Percentiles rank a stretch among this genome's conserved stretches.
These are phyloP conservation scores for Charina bottae DNA, from an alignment of 2,113 vertebrate species.

Conservation along the genomic window DNA sequence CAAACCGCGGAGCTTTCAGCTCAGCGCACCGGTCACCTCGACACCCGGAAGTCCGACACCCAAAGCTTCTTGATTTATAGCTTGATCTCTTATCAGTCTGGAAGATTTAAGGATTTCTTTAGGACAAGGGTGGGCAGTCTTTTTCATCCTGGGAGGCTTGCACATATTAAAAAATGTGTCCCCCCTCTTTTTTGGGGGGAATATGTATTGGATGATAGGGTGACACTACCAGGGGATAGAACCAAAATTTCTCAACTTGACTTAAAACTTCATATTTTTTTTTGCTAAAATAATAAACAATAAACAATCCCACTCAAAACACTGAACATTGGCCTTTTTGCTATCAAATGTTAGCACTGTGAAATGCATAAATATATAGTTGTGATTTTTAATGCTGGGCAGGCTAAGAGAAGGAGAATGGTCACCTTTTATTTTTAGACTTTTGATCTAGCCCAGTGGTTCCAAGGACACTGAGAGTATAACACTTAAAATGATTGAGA, in stretches of 20 bases:
- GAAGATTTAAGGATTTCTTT: not conserved
- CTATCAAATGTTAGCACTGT: not conserved
- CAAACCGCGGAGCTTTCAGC: no score
- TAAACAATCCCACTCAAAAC: not conserved
- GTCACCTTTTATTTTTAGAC: constrained; percentile 21
- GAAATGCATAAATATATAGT: not conserved
- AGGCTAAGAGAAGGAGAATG: not conserved
- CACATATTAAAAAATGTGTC: not conserved
- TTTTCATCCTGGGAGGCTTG: not conserved
- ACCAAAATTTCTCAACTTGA: not conserved
- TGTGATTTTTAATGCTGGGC: not conserved
- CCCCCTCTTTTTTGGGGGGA: not conserved
- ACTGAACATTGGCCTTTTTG: not conserved
- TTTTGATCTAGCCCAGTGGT: not conserved
- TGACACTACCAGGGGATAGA: not conserved
- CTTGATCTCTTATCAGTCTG: not conserved
- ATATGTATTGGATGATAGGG: not conserved
- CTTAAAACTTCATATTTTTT: not conserved
- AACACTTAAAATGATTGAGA: constrained; percentile 6
- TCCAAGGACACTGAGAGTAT: not conserved
- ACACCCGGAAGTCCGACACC: not conserved
- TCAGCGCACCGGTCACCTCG: no score
- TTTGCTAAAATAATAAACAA: not conserved
- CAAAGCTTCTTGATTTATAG: not conserved
- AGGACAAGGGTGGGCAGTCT: not conserved